Evolutionary conservation across 2,797 vertebrate species (phyloP), one percentile per base, ranked within the genome.

Genomic region (Parauchenoglanis punctatus): DNA sequence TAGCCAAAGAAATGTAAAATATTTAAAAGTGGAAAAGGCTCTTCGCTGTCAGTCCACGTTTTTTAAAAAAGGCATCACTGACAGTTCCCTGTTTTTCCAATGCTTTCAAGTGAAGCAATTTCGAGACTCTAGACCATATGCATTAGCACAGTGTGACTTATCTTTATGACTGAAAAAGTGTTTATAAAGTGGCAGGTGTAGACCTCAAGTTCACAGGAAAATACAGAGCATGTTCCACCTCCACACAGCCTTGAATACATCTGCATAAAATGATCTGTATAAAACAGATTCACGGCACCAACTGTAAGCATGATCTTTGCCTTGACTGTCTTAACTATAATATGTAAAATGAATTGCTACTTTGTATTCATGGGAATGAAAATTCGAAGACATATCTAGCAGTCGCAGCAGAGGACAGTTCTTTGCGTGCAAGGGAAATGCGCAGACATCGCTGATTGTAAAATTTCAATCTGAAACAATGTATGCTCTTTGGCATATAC

Each of bases 311-410:
- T 68, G 17, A 4, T 17, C 20, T 58, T 28, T 49, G n/a, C 13
- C n/a, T 52, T 73, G 44, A 90, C 65, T 84, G 63, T 85, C 31
- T 83, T 81, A 82, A 84, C 77, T 89, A 68, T 84, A 35, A 89
- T 75, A 58, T 80, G 72, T 83, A 56, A 85, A 49, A 73, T 70
- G 1, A 85, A 87, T 88, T 86, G 70, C 68, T 67, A 61, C 49
- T 87, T 67, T 82, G 84, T 83, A 86, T 87, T 40, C 61, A 76
- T 76, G 35, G 77, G 46, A 46, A 67, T 86, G 86, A 40, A 89
- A 73, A 89, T 88, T 81, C 59, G 44, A 85, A 49, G 25, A 58
- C 46, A 84, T 80, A 77, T 58, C 86, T 86, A 72, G 44, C 59
- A 78, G 65, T 81, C 77, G 56, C 76, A 49, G 78, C n/a, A 52